phyloP scores from a whole-genome alignment of 2,113 vertebrate genomes.

The Microtus ochrogaster region DNA sequence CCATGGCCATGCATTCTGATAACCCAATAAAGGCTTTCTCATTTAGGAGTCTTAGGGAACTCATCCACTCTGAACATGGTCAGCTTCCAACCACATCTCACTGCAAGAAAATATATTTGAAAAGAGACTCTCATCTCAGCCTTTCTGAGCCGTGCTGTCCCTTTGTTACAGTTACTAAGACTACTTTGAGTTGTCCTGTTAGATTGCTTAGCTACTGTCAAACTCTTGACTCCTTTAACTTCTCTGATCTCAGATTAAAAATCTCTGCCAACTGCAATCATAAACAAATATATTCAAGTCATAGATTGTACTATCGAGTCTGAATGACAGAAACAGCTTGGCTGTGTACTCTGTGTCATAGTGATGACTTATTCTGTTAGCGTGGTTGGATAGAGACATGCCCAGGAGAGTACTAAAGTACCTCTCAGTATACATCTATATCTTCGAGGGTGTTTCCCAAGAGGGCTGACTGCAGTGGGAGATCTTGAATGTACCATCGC shows the following conservation, averaged over 20 bases:
- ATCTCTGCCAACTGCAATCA: not conserved
- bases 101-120: slow-evolving; percentile 4
- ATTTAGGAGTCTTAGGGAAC: slow-evolving; percentile 7
- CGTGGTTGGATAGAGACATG: not conserved
- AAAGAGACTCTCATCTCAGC: not conserved
- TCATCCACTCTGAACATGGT: not conserved
- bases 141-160: slow-evolving; percentile 1
- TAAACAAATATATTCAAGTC: slow-evolving; percentile 25
- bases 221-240: slow-evolving; percentile 40
- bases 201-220: slow-evolving; percentile 30
- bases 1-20: not conserved
- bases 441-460: not conserved
- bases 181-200: not conserved
- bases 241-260: slow-evolving; percentile 32
- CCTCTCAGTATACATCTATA: not conserved
- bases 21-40: not conserved
- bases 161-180: slow-evolving; percentile 39
- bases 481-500: too few relatives aligned
- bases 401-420: not conserved
- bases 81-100: slow-evolving; percentile 6
- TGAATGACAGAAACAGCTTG: not conserved
- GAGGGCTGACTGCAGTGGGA: too few relatives aligned
- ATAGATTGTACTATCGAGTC: not conserved
- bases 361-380: not conserved
- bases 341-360: not conserved